Evolutionary conservation across 2,113 vertebrate genomes (phyloP).

Genomic region (Eclectus roratus): DNA sequence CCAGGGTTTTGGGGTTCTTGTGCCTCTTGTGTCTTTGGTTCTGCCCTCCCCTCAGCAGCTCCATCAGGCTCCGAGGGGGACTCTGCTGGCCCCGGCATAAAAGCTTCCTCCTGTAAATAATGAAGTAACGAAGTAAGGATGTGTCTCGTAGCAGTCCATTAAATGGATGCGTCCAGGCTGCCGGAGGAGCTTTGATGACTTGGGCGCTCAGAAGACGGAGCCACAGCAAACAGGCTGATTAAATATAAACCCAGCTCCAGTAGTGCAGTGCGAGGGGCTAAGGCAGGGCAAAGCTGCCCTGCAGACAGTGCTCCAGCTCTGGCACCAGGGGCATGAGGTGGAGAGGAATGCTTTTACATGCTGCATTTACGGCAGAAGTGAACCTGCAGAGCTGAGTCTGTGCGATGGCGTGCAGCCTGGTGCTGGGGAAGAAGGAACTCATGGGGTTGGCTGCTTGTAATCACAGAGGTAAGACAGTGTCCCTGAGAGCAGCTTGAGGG

Average conservation of each 20-base stretch:
- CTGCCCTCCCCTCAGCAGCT: neutral
- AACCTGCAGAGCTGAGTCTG: neutral
- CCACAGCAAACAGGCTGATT: neutral
- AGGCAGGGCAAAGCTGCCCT: neutral
- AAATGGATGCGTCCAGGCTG: neutral
- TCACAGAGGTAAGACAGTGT: neutral
- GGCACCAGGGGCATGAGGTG: neutral
- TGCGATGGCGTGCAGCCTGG: neutral
- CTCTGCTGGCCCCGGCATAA: neutral
- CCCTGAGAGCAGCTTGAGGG: neutral
- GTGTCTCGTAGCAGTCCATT: neutral
- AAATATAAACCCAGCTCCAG: neutral
- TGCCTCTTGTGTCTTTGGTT: neutral
- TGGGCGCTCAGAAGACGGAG: neutral
- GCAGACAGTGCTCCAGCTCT: rapidly evolving
- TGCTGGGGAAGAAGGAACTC: neutral
- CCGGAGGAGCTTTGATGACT: neutral
- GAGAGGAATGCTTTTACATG: neutral
- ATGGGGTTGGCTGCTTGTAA: neutral
- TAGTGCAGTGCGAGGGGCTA: neutral
- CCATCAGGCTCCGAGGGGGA: neutral
- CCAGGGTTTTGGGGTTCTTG: neutral
- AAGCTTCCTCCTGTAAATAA: neutral
- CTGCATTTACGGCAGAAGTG: rapidly evolving
- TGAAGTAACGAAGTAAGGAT: neutral